Percentiles rank a stretch among this genome's conserved stretches.
Evolutionary conservation across 2,888 invertebrate genomes (phyloP).

Genomic region (Anticlea derivata): DNA sequence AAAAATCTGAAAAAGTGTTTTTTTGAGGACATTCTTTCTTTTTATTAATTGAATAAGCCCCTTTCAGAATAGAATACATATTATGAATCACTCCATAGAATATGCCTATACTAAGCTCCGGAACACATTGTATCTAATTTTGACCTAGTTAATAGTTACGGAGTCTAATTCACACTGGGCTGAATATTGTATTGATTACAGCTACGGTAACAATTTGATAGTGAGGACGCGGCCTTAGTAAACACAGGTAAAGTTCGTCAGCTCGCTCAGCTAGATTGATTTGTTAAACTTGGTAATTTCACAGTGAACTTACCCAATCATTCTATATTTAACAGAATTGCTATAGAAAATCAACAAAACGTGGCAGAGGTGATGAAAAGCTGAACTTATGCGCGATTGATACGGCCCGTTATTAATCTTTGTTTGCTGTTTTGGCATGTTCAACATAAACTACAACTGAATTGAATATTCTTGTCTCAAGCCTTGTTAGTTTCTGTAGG

Average conservation of each 20-base stretch:
- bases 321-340: constrained; percentile 38
- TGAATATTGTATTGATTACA: neutral
- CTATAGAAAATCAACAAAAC: constrained; percentile 35
- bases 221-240: neutral
- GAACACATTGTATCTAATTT: too few species aligned
- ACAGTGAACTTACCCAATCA: constrained; percentile 31
- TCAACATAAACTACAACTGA: constrained; percentile 21
- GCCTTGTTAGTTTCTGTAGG: too few species aligned
- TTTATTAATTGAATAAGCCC: too few species aligned
- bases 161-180: neutral
- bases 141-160: too few species aligned
- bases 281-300: constrained; percentile 25
- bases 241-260: constrained; percentile 7
- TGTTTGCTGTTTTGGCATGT: constrained; percentile 37
- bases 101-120: too few species aligned
- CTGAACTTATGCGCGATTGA: constrained; percentile 37
- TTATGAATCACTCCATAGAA: too few species aligned
- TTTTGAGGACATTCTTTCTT: too few species aligned
- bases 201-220: neutral
- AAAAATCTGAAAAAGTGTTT: too few species aligned
- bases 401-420: constrained; percentile 31
- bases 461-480: constrained; percentile 1
- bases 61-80: too few species aligned
- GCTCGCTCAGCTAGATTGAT: constrained; percentile 8
- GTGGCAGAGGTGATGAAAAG: constrained; percentile 30